Base-by-base conservation (phyloP, 2,888 invertebrate species). In the Agapostemon virescens region DNA sequence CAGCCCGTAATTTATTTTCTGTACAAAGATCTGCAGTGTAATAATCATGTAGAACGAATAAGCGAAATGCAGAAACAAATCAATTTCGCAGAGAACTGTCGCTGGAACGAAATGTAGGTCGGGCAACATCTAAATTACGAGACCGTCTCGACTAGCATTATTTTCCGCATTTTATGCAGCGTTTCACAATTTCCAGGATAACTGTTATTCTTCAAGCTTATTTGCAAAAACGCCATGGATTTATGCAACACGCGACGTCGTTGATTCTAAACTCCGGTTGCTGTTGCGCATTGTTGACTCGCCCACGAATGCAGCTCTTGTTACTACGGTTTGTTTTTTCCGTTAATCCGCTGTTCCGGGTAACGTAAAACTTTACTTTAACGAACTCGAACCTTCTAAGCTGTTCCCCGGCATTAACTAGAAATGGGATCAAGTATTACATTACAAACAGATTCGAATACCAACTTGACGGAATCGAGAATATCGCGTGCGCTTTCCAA, bases 151-250 rank as follows among this genome's bases (percentile, higher is more conserved):
- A 17, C 30, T 20, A 4, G 11, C 30, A 61, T 61, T 55, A 55
- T 55, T 55, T 55, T 17, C 7, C 55, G 55, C 7, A 26, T 55
- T 55, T 55, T 55, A 55, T 55, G 55, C 55, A 26, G 15, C n/a
- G 64, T 15, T 23, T 33, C 64, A 64, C 64, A 64, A 64, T 64
- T 55, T 55, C 26, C 55, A 26, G 55, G 26, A 55, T 55, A 55
- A 55, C 55, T 61, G 30, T 61, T 33, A 61, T 33, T 61, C 33
- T 61, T 61, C 58, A 61, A 61, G 33, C 33, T 61, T 61, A 63
- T 20, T 63, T 63, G 36, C n/a, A 63, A 63, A n/a, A 63, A 63
- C n/a, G 9, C 36, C n/a, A 11, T 13, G 33, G 26, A 36, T 68
- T 49, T n/a, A 15, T n/a, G 33, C 45, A n/a, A 45, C 68, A 20